Conservation (phyloP, 2,888 invertebrate species). For the Icerya purchasi region DNA sequence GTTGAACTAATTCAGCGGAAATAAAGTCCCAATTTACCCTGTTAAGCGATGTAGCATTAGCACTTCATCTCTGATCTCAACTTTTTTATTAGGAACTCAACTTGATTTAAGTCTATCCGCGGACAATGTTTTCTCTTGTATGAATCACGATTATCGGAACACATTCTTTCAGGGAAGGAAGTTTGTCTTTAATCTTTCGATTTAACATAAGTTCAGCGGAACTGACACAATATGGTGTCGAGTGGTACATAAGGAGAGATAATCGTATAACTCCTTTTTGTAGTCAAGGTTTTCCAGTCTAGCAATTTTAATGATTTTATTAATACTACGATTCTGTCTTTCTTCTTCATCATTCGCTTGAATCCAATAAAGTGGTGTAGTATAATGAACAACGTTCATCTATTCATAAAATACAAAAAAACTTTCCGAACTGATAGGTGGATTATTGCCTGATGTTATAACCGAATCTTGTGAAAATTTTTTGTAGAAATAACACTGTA, state of each 20-base stretch:
- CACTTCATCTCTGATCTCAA: not conserved
- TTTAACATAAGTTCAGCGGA: not conserved
- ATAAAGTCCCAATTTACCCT: too few relatives aligned
- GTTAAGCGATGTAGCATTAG: too few relatives aligned
- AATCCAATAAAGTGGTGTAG: not conserved
- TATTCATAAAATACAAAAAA: not conserved
- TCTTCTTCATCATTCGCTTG: constrained; percentile 6
- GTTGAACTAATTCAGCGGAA: too few relatives aligned
- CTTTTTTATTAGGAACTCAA: not conserved
- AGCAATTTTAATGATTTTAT: not conserved
- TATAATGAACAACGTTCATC: not conserved
- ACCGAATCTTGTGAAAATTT: not conserved
- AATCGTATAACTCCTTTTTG: too few relatives aligned
- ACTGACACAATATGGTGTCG: not conserved
- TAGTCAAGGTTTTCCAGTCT: too few relatives aligned
- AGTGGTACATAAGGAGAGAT: constrained; percentile 2
- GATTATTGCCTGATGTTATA: not conserved
- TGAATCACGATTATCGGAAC: not conserved
- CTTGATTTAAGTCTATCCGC: not conserved
- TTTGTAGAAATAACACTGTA: not conserved
- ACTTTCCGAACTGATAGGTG: not conserved
- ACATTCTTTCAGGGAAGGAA: not conserved
- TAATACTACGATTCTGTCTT: too few relatives aligned
- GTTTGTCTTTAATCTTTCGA: not conserved
- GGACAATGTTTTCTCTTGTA: not conserved